Evolutionary conservation across 2,888 invertebrate genomes (phyloP).

Genomic region (Agriopis leucophaearia): DNA sequence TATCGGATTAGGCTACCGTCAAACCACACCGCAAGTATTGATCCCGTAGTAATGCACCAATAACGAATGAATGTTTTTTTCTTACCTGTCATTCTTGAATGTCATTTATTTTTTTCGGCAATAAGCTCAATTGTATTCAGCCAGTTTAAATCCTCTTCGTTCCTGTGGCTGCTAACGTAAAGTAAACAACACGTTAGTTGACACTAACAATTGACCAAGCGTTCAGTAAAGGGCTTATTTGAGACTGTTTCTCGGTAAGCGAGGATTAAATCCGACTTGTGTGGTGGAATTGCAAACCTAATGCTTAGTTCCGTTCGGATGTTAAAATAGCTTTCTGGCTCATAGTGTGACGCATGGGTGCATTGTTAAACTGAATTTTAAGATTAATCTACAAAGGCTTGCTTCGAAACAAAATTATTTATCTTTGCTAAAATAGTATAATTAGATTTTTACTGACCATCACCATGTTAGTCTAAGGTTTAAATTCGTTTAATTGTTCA

Average conservation of each 20-base stretch:
- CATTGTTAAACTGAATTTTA: neutral
- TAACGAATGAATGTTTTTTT: conserved; percentile 18
- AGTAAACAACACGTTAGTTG: conserved; percentile 78
- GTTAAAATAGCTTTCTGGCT: conserved; percentile 50
- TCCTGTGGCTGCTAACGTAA: conserved; percentile 64
- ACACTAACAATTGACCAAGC: conserved; percentile 72
- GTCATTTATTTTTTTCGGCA: conserved; percentile 18
- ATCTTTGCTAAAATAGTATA: too few relatives aligned
- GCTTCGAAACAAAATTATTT: too few relatives aligned
- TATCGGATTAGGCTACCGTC: conserved; percentile 66
- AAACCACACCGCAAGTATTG: conserved; percentile 47
- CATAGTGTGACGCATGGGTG: conserved; percentile 5
- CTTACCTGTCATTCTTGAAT: conserved; percentile 12
- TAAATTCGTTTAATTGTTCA: too few relatives aligned
- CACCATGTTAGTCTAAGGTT: too few relatives aligned
- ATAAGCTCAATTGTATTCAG: conserved; percentile 29
- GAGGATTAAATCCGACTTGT: conserved; percentile 74
- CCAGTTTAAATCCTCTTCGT: conserved; percentile 35
- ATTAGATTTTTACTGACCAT: too few relatives aligned
- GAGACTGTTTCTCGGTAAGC: conserved; percentile 73
- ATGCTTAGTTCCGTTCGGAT: conserved; percentile 69
- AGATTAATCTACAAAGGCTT: too few relatives aligned
- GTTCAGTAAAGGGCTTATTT: conserved; percentile 63
- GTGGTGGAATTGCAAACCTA: conserved; percentile 67
- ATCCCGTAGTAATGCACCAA: conserved; percentile 33